These are phyloP conservation scores for Zygothrica quintamaculata DNA, from an alignment of 2,888 invertebrate species.

Conservation along the genomic window DNA sequence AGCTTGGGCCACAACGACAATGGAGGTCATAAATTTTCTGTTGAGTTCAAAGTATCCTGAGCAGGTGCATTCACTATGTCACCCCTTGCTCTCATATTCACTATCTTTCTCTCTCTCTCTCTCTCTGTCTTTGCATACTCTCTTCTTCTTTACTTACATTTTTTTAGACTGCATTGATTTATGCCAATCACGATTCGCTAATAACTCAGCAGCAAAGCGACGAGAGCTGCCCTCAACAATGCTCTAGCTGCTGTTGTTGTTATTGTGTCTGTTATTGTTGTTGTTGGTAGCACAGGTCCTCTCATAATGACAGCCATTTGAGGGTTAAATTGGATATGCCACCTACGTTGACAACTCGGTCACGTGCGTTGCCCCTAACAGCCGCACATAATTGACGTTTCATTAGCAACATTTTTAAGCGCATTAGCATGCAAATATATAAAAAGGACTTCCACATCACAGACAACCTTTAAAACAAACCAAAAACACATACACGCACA, in stretches of 20 bases:
- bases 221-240: slow-evolving; percentile 49
- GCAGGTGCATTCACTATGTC: slow-evolving; percentile 54
- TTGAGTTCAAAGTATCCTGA: slow-evolving; percentile 23
- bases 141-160: not conserved
- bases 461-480: slow-evolving; percentile 3
- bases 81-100: not conserved
- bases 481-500: not conserved
- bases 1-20: slow-evolving; percentile 15
- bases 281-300: slow-evolving; percentile 47
- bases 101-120: not conserved
- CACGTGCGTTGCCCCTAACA: slow-evolving; percentile 68
- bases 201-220: slow-evolving; percentile 74
- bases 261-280: slow-evolving; percentile 9
- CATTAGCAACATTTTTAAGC: slow-evolving; percentile 71
- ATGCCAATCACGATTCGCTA: slow-evolving; percentile 81
- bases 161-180: slow-evolving; percentile 73
- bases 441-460: slow-evolving; percentile 5
- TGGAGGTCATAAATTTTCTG: slow-evolving; percentile 56
- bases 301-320: slow-evolving; percentile 80
- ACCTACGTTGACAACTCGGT: slow-evolving; percentile 77
- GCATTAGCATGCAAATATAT: slow-evolving; percentile 63
- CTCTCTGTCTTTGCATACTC: too few species aligned
- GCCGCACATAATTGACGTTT: slow-evolving; percentile 76
- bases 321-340: slow-evolving; percentile 81
- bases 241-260: slow-evolving; percentile 17